A percentile compares a stretch with the other conserved stretches of the same genome.
Evolutionary conservation across 2,888 invertebrate genomes (phyloP).

Genomic region (Caenorhabditis becei): DNA sequence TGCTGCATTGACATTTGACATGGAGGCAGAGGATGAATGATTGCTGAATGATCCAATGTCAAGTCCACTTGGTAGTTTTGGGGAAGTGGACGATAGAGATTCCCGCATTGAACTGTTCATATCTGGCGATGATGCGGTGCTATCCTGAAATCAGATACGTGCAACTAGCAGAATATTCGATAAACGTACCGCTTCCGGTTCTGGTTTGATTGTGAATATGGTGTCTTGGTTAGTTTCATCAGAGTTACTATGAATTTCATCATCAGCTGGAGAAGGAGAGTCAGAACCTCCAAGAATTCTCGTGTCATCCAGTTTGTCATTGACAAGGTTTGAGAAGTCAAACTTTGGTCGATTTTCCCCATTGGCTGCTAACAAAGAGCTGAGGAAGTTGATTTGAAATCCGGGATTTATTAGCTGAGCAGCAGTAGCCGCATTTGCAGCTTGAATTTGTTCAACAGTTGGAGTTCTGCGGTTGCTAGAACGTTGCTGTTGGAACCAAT

Average conservation of each 20-base stretch:
- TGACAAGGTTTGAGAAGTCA: conserved; percentile 35
- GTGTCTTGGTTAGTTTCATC: conserved; percentile 61
- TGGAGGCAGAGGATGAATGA: conserved; percentile 48
- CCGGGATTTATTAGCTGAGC: conserved; percentile 38
- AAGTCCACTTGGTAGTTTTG: conserved; percentile 61
- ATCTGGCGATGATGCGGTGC: conserved; percentile 75
- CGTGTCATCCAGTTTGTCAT: conserved; percentile 54
- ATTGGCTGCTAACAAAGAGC: conserved; percentile 26
- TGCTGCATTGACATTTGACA: conserved; percentile 55
- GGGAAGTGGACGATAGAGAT: conserved; percentile 68
- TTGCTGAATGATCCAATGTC: conserved; percentile 50
- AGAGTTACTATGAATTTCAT: conserved; percentile 73
- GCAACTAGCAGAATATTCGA: background rate
- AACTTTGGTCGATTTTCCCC: conserved; percentile 49
- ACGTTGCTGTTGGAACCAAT: conserved; percentile 93
- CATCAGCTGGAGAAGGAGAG: conserved; percentile 79
- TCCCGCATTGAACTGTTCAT: conserved; percentile 63
- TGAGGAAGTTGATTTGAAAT: conserved; percentile 47
- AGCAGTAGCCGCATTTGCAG: conserved; percentile 13
- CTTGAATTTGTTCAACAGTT: conserved; percentile 24
- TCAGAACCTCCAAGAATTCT: conserved; percentile 79
- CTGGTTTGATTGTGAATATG: conserved; percentile 34
- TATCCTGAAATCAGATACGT: conserved; percentile 73
- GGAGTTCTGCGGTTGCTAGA: conserved; percentile 49
- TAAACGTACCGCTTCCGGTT: conserved; percentile 28